Base-by-base conservation (phyloP, 2,113 vertebrate genomes). In the Myiopsitta monachus region DNA sequence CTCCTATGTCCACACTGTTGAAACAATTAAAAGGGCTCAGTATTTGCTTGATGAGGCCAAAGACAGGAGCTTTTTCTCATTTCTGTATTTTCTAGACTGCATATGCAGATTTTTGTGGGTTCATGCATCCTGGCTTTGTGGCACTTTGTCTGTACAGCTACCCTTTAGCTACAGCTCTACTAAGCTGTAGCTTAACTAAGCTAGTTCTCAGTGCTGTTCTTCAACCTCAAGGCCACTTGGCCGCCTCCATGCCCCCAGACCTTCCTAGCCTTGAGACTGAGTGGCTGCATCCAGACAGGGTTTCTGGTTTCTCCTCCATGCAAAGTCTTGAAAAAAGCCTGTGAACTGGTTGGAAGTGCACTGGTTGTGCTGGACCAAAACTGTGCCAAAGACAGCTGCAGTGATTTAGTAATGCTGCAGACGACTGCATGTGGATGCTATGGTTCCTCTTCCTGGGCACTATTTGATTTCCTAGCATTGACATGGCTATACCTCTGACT, bases 401-500 rank as follows among this genome's bases (percentile, higher is more conserved):
- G 38, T n/a, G n/a, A 31, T 73, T 17, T 39, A 66, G 21, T 39
- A 39, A 18, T 54, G 14, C 19, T 54, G 57, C 38, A 36, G 43
- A 41, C 0, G 0, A 30, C 9, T 26, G 3, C 10, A 57, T 46
- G 39, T 68, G 52, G 28, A 14, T 44, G 36, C 41, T 68, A 16
- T 0, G 0, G 31, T 83, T 52, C 30, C 27, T 78, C 18, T 67
- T 73, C 30, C 44, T 67, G 83, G 23, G 27, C 46, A 11, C 19
- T 83, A 0, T 54, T 70, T 66, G 38, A 23, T 55, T 47, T 73
- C 24, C 36, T 30, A 3, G 7, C 49, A 14, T 7, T 73, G 52
- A 30, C 13, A 9, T 7, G 33, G 36, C 52, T 18, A 3, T 28
- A 26, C n/a, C 12, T 36, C 9, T 55, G 36, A 41, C n/a, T 55